These are phyloP conservation scores for Polypterus bichir DNA, from an alignment of 2,113 vertebrate species.

Conservation along the genomic window DNA sequence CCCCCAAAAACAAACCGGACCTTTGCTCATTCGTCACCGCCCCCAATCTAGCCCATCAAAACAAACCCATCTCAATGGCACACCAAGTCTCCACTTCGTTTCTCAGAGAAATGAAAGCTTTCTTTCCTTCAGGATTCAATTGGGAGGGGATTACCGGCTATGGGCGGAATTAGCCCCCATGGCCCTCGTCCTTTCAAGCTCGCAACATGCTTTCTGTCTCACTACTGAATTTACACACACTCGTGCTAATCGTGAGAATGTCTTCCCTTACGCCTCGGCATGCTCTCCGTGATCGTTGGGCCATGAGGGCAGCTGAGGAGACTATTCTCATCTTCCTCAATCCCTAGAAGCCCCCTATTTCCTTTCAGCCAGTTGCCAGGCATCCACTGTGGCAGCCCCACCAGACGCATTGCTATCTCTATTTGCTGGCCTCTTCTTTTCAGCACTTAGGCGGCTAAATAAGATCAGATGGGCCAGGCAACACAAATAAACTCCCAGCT, in stretches of 20 bases:
- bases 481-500: no score
- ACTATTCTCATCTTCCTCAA: not conserved
- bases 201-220: slow-evolving; percentile 1
- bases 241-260: not conserved
- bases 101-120: not conserved
- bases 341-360: not conserved
- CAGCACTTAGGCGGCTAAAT: no score
- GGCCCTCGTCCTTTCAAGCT: not conserved
- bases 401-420: not conserved
- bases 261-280: not conserved
- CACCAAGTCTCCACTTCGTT: not conserved
- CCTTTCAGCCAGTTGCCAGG: not conserved
- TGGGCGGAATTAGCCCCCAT: not conserved
- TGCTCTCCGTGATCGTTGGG: not conserved
- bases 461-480: no score
- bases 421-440: not conserved
- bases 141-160: not conserved
- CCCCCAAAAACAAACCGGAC: no score
- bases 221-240: not conserved
- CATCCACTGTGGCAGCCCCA: not conserved
- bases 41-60: not conserved
- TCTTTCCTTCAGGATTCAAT: not conserved
- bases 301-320: not conserved
- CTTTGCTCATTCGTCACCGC: no score
- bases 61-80: not conserved